These are phyloP conservation scores for Mormyrus lacerda DNA, from an alignment of 2,113 vertebrate species.

Conservation along the genomic window DNA sequence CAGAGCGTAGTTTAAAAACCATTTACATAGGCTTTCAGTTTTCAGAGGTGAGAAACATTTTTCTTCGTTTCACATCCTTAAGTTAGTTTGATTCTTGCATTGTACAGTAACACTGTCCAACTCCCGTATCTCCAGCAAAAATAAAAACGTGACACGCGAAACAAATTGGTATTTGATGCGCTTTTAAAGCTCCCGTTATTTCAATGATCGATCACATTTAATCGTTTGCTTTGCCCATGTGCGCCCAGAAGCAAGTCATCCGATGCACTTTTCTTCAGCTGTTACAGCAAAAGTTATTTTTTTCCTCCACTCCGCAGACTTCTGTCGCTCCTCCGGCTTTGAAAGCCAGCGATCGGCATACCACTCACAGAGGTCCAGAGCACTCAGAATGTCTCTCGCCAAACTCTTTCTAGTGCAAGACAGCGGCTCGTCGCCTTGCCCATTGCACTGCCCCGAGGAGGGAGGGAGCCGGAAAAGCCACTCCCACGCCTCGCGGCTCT, in stretches of 20 bases:
- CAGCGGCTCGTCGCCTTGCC: constrained; percentile 20
- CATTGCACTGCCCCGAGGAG: constrained; percentile 35
- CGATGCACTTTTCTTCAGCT: not conserved
- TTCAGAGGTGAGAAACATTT: not conserved
- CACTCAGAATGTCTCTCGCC: not conserved
- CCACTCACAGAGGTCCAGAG: not conserved
- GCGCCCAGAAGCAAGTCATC: not conserved
- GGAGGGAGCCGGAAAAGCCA: constrained; percentile 23
- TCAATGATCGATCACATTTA: not conserved
- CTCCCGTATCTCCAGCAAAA: not conserved
- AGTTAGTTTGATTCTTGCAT: not conserved
- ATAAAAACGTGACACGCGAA: not conserved
- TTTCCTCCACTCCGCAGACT: not conserved
- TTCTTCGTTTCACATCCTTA: not conserved
- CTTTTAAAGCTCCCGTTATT: not conserved
- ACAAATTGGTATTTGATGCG: not conserved
- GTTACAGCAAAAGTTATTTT: not conserved
- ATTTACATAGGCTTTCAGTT: not conserved
- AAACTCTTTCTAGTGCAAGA: not conserved
- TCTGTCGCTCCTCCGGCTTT: not conserved
- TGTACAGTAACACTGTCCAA: not conserved
- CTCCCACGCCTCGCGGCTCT: constrained; percentile 32
- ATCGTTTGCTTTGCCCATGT: not conserved
- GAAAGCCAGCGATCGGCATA: not conserved
- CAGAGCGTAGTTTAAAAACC: not conserved